Percentiles rank a stretch among this genome's conserved stretches.
Evolutionary conservation across 2,797 vertebrate genomes (phyloP).

Genomic region (Neostethus bicornis): DNA sequence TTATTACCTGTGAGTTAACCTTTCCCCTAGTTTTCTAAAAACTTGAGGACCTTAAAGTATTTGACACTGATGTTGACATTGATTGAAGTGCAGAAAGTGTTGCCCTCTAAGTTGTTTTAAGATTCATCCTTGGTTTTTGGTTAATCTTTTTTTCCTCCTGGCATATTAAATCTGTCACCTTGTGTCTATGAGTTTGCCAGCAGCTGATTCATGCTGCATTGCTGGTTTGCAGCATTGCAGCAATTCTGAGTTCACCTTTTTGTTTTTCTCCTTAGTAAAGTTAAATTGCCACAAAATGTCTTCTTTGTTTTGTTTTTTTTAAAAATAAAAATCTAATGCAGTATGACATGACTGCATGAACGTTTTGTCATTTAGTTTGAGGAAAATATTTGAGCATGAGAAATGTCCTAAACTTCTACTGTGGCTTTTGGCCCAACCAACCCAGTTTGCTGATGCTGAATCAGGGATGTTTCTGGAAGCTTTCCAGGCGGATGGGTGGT

Average conservation of each 20-base stretch:
- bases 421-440: constrained; percentile 71
- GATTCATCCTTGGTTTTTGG: neutral
- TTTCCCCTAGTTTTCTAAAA: no score
- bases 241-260: constrained; percentile 32
- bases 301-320: constrained; percentile 17
- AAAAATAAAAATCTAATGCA: constrained; percentile 5
- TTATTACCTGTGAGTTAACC: no score
- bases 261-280: constrained; percentile 5
- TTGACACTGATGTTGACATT: no score
- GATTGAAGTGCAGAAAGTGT: no score
- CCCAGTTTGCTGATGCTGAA: constrained; percentile 84
- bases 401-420: constrained; percentile 72
- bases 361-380: neutral
- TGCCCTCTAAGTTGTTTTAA: no score
- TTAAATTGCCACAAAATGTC: constrained; percentile 60
- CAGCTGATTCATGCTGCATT: constrained; percentile 81
- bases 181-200: constrained; percentile 52
- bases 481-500: constrained; percentile 83
- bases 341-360: neutral
- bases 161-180: constrained; percentile 42
- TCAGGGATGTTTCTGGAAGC: constrained; percentile 87
- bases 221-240: constrained; percentile 69
- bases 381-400: constrained; percentile 49
- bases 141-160: neutral
- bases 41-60: no score